These are phyloP conservation scores for Galeruca laticollis DNA, from an alignment of 2,888 invertebrate species.

Conservation along the genomic window DNA sequence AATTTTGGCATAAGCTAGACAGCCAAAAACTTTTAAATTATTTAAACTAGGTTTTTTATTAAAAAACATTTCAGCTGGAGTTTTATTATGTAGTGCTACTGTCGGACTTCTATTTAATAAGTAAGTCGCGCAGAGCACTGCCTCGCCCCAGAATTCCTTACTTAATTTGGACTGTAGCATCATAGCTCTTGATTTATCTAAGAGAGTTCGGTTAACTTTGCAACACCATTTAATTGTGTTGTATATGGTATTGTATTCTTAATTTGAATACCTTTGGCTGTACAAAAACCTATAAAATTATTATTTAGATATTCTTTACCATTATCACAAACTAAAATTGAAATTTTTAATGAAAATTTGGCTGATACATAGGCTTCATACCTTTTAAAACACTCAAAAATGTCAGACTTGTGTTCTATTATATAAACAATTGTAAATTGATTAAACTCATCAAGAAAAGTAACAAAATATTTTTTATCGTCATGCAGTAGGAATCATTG, in stretches of 20 bases:
- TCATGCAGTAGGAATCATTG: slow-evolving; percentile 6
- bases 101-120: slow-evolving; percentile 35
- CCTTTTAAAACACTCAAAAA: slow-evolving; percentile 6
- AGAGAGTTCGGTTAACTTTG: not conserved
- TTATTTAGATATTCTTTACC: slow-evolving; percentile 8
- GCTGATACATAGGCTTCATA: slow-evolving; percentile 8
- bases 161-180: not conserved
- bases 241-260: slow-evolving; percentile 27
- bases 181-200: slow-evolving; percentile 14
- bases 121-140: slow-evolving; percentile 36
- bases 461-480: slow-evolving; percentile 11
- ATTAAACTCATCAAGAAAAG: slow-evolving; percentile 11
- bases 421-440: slow-evolving; percentile 12
- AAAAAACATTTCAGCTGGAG: too few relatives aligned
- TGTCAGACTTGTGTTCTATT: slow-evolving; percentile 3
- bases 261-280: slow-evolving; percentile 14
- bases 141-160: slow-evolving; percentile 29
- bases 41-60: too few relatives aligned
- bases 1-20: slow-evolving; percentile 37
- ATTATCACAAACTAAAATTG: slow-evolving; percentile 13
- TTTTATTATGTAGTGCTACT: too few relatives aligned
- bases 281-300: slow-evolving; percentile 9
- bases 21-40: slow-evolving; percentile 34
- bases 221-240: slow-evolving; percentile 10
- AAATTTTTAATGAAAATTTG: slow-evolving; percentile 11